These are phyloP conservation scores for Mus spretus DNA, from an alignment of 2,797 vertebrate genomes.

Conservation along the genomic window DNA sequence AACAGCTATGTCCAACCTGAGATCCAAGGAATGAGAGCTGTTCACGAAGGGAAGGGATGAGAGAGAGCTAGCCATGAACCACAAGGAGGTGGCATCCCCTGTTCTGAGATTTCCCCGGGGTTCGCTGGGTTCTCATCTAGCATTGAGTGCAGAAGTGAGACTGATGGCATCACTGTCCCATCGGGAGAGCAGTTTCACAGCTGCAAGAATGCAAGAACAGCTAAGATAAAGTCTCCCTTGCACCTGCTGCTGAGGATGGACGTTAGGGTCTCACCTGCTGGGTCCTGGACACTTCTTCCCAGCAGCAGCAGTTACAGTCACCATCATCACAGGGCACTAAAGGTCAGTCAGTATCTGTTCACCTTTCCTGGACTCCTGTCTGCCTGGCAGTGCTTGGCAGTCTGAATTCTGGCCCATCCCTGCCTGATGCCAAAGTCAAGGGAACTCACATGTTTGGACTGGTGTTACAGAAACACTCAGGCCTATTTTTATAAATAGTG, in stretches of 20 bases:
- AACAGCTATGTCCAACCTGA: not conserved
- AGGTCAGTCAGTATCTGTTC: not conserved
- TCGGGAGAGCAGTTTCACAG: not conserved
- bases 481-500: not conserved
- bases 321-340: accelerated
- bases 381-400: not conserved
- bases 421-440: no score
- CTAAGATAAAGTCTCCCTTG: not conserved
- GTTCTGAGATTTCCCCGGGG: no score
- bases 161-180: not conserved
- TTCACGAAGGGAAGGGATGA: not conserved
- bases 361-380: not conserved
- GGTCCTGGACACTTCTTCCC: not conserved
- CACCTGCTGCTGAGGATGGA: accelerated
- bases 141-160: not conserved
- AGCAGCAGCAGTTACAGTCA: accelerated
- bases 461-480: not conserved
- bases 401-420: not conserved
- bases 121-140: not conserved
- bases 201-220: not conserved
- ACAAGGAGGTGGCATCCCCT: no score
- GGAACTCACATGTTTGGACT: accelerated
- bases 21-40: not conserved
- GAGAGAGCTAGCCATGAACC: not conserved
- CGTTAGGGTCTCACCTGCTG: accelerated